Base-by-base conservation (phyloP, 2,888 invertebrate genomes). In the Apocheima hispidaria region DNA sequence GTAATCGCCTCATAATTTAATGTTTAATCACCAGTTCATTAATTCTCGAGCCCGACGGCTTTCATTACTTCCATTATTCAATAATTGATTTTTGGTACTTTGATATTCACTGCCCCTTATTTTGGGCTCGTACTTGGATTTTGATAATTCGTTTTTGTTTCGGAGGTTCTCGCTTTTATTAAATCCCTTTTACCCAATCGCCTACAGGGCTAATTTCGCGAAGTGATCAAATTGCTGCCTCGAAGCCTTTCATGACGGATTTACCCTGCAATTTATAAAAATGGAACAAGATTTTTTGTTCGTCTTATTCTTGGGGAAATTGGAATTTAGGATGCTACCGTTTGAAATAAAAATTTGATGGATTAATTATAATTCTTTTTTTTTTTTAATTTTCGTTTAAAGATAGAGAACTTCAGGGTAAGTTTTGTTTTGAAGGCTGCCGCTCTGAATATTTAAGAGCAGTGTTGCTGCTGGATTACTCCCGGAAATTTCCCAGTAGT, bases 151-250 rank as follows among this genome's bases (percentile, higher is more conserved):
- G 46, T 59, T 66, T 64, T 60, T 63, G 59, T 68, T 65, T 60
- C 35, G 30, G 51, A 26, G 41, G 16, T 16, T 53, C 20, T 52
- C 23, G 40, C 53, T 59, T 63, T 65, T 63, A 62, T 61, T 52
- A 53, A 61, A 57, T 49, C 44, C 54, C 21, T 75, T 78, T 74
- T 66, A 41, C 61, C 70, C 65, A 73, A 77, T 74, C 77, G 76
- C 79, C 77, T 72, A 61, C 63, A 78, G 80, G 78, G 77, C 74
- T 79, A 81, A 84, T 82, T 82, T 78, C 71, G 74, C 71, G 71
- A 74, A 77, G 74, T 78, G 78, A 78, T 82, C 77, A 78, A 79
- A 82, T 83, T 82, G 78, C 82, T 71, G 70, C 68, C 70, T 66
- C 40, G 54, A 70, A 79, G 74, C 77, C 70, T 76, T 79, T 72